Evolutionary conservation across 1,140 invertebrate species (phyloP).

Genomic region (Leptopilina boulardi): DNA sequence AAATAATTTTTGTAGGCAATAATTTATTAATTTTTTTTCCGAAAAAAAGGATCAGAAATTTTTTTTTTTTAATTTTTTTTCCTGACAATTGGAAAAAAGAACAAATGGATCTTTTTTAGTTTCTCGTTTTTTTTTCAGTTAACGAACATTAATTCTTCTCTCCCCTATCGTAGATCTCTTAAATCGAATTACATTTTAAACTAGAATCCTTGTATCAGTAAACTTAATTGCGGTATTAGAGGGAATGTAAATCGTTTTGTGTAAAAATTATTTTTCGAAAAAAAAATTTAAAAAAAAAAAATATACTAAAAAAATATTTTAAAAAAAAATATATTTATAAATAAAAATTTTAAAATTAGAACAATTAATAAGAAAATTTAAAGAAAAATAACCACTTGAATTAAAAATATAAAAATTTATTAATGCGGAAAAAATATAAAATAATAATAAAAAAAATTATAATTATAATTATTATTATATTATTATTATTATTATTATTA

Average conservation of each 20-base stretch:
- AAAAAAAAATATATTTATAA: too few relatives aligned
- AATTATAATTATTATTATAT: too few relatives aligned
- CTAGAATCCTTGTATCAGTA: background rate
- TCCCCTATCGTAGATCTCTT: background rate
- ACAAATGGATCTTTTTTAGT: background rate
- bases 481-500: too few relatives aligned
- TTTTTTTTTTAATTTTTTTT: background rate
- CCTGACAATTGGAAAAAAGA: background rate
- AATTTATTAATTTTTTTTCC: background rate
- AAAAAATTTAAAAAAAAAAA: too few relatives aligned
- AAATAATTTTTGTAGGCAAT: too few relatives aligned
- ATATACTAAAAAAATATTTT: too few relatives aligned
- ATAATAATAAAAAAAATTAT: too few relatives aligned
- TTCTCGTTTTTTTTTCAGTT: background rate
- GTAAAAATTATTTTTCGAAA: background rate
- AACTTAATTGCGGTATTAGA: background rate
- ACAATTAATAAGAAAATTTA: too few relatives aligned
- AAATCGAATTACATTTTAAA: constrained; percentile 17
- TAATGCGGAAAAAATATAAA: too few relatives aligned
- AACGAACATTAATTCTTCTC: background rate
- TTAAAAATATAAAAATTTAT: too few relatives aligned
- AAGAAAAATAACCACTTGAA: too few relatives aligned
- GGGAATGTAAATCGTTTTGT: background rate
- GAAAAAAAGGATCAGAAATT: background rate
- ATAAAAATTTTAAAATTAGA: too few relatives aligned